phyloP scores from a whole-genome alignment of 2,888 invertebrate genomes.

The Hirtodrosophila confusa region DNA sequence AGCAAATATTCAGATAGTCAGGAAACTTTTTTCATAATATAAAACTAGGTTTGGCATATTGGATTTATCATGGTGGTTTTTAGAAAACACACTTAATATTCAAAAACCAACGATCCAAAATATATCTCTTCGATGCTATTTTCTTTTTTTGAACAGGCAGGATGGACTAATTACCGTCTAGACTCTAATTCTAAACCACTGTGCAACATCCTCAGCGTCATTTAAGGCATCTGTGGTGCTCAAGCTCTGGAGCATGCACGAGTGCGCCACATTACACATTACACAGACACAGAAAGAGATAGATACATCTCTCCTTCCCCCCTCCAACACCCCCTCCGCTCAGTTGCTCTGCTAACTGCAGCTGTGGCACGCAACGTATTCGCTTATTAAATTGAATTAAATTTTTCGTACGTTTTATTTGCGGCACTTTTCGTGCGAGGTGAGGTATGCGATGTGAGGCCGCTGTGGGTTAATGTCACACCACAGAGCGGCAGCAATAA shows the following conservation, averaged over 20 bases:
- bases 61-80: too few species aligned
- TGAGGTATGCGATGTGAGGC: slow-evolving; percentile 61
- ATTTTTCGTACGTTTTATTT: slow-evolving; percentile 80
- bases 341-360: slow-evolving; percentile 26
- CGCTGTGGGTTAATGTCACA: slow-evolving; percentile 75
- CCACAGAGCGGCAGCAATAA: slow-evolving; percentile 19
- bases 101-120: too few species aligned
- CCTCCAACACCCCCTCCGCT: neutral
- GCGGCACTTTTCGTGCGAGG: slow-evolving; percentile 75
- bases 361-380: slow-evolving; percentile 76
- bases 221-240: slow-evolving; percentile 39
- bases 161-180: too few species aligned
- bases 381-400: slow-evolving; percentile 80
- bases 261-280: slow-evolving; percentile 69
- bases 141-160: too few species aligned
- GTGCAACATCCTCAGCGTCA: slow-evolving; percentile 36
- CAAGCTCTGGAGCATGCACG: slow-evolving; percentile 68
- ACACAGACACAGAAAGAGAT: slow-evolving; percentile 20
- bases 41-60: too few species aligned
- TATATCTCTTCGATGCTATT: too few species aligned
- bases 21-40: too few species aligned
- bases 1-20: too few species aligned
- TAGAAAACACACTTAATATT: too few species aligned
- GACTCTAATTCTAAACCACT: neutral
- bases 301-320: slow-evolving; percentile 8